Conservation (phyloP, 2,797 vertebrate species). For the Phalloptychus januarius region DNA sequence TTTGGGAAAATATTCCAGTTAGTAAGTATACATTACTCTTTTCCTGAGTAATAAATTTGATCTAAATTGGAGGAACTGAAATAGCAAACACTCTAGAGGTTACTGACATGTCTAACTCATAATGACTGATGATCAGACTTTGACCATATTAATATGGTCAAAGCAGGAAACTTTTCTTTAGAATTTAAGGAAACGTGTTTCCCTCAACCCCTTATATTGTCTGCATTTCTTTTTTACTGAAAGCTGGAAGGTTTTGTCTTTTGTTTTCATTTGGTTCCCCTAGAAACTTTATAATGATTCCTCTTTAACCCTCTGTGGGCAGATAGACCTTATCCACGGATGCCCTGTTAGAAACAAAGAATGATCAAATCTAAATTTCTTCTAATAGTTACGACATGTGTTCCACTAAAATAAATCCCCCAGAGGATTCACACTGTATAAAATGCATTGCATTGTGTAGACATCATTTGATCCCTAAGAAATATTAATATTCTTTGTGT, state of each 20-base stretch:
- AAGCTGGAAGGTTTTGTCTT: conserved; percentile 23
- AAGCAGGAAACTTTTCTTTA: conserved; percentile 40
- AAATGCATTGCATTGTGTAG: not conserved
- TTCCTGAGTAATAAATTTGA: conserved; percentile 75
- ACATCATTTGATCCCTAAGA: not conserved
- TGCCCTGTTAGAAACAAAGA: conserved; percentile 46
- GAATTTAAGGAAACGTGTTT: conserved; percentile 51
- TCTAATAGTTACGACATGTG: conserved; percentile 65
- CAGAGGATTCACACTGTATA: conserved; percentile 21
- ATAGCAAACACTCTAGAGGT: conserved; percentile 56
- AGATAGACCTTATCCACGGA: conserved; percentile 56
- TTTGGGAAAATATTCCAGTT: conserved; percentile 72
- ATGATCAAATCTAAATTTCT: conserved; percentile 46
- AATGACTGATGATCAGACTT: conserved; percentile 69
- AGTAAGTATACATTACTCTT: conserved; percentile 71
- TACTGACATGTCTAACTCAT: conserved; percentile 69
- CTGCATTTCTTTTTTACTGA: not conserved
- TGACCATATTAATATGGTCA: conserved; percentile 65
- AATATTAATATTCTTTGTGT: not conserved
- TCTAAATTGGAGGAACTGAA: conserved; percentile 59
- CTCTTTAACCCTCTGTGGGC: conserved; percentile 49
- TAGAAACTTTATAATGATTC: conserved; percentile 43
- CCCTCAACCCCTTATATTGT: conserved; percentile 35
- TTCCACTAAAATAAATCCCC: conserved; percentile 50
- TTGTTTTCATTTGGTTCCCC: not conserved